Conservation (phyloP, 2,888 invertebrate species). For the Trachelus iudaicus region DNA sequence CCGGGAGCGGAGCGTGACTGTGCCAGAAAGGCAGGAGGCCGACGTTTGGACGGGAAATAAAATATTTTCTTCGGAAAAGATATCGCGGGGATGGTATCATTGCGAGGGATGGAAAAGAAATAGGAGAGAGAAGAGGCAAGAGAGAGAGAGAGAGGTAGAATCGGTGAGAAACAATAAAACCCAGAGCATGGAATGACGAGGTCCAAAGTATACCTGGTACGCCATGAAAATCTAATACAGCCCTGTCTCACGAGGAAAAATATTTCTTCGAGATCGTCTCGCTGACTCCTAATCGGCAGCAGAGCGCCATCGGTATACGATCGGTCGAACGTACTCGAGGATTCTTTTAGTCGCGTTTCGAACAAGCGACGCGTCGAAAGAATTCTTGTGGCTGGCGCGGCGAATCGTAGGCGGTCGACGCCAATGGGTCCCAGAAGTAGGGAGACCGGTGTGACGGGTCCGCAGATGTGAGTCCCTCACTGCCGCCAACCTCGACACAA, state of each 20-base stretch:
- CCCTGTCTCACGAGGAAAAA: not conserved
- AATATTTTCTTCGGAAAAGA: not conserved
- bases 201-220: not conserved
- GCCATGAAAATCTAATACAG: not conserved
- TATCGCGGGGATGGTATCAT: not conserved
- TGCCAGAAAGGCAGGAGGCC: not conserved
- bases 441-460: slow-evolving; percentile 64
- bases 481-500: slow-evolving; percentile 39
- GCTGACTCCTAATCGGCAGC: not conserved
- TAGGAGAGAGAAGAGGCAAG: not conserved
- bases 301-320: not conserved
- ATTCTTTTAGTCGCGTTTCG: not conserved
- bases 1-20: not conserved
- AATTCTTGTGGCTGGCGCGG: not conserved
- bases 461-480: slow-evolving; percentile 55
- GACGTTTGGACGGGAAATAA: not conserved
- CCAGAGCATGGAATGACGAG: too few species aligned
- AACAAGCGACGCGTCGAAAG: too few species aligned
- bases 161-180: too few species aligned
- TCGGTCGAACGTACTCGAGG: not conserved
- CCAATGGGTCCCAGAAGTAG: slow-evolving; percentile 45
- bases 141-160: not conserved
- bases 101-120: not conserved
- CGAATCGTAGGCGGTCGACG: slow-evolving; percentile 35
- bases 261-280: not conserved